Conservation (phyloP, 2,113 vertebrate species). For the Chroicocephalus ridibundus region DNA sequence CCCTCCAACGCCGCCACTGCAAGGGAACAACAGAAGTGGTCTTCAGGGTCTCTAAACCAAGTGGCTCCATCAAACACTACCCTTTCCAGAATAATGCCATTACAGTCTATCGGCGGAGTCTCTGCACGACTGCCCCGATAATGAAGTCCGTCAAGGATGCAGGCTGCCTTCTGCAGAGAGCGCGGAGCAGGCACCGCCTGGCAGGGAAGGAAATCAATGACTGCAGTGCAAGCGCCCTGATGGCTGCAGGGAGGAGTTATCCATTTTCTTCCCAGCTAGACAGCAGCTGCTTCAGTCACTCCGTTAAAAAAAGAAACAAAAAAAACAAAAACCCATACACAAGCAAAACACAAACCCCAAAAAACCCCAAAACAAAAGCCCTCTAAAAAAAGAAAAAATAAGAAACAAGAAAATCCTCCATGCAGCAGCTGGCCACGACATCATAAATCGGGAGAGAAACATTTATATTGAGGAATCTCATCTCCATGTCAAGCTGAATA, state of each 20-base stretch:
- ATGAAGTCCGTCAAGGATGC: background rate
- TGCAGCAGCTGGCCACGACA: background rate
- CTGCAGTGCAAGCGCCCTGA: background rate
- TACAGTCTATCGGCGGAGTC: background rate
- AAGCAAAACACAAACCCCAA: background rate
- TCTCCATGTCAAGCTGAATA: background rate
- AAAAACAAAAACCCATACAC: too few relatives aligned
- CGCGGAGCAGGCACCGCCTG: background rate
- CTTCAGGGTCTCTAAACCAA: background rate
- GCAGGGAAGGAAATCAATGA: background rate
- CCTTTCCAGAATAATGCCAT: background rate
- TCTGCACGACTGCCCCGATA: background rate
- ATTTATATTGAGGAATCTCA: background rate
- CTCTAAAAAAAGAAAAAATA: background rate
- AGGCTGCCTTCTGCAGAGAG: background rate
- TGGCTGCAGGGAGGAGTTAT: background rate
- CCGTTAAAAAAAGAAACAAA: fast-evolving
- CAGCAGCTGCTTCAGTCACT: background rate
- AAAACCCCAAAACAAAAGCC: background rate
- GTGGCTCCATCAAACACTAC: background rate
- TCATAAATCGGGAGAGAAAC: background rate
- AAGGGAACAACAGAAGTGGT: background rate
- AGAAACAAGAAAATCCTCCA: background rate
- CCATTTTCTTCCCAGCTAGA: slow-evolving; percentile 16
- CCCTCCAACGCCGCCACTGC: background rate